Evolutionary conservation across 2,113 vertebrate species (phyloP), one percentile per base, ranked within the genome.

Genomic region (Saccopteryx bilineata): DNA sequence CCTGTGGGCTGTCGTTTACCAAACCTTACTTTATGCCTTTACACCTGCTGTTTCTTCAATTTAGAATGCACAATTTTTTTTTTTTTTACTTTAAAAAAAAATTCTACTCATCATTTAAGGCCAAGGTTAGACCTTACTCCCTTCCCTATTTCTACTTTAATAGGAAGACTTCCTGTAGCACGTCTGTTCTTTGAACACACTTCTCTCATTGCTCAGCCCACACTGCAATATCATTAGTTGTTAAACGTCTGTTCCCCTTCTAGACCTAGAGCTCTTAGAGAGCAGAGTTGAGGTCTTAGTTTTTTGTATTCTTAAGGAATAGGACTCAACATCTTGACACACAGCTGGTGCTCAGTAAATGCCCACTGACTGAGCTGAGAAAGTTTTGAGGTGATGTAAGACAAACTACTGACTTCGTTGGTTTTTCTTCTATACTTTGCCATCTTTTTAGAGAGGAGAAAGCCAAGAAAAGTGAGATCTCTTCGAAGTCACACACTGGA

Each of bases 401-500:
- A 71, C 80, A 33, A 61, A 83, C 61, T 71, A 48, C 5, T 86
- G 65, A 78, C 83, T 79, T 60, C 56, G 26, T 18, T 58, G 63
- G 54, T 56, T 56, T 82, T 80, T 75, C 71, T 75, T 33, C 58
- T 75, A 39, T 12, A 23, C 56, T 48, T 46, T 81, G 75, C 84
- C 79, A 88, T 71, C 31, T 84, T 54, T 78, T 95, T 61, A 87
- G 24, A 76, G 91, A 92, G 46, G 50, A 94, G 28, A 79, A 78
- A 91, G 48, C 50, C 87, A 91, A 90, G 74, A 79, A 86, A 93
- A 95, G 39, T 54, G 7, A 65, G 28, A 12, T 83, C 5, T 78
- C 76, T 95, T 65, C 83, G 85, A 96, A 97, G 83, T 26, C 74
- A 66, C 71, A 60, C 24, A 56, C 4, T 65, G 50, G 31, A 92